A percentile compares a stretch with the other conserved stretches of the same genome.
Conservation (phyloP, 2,797 vertebrate genomes). For the Schizopygopsis pylzovi region DNA sequence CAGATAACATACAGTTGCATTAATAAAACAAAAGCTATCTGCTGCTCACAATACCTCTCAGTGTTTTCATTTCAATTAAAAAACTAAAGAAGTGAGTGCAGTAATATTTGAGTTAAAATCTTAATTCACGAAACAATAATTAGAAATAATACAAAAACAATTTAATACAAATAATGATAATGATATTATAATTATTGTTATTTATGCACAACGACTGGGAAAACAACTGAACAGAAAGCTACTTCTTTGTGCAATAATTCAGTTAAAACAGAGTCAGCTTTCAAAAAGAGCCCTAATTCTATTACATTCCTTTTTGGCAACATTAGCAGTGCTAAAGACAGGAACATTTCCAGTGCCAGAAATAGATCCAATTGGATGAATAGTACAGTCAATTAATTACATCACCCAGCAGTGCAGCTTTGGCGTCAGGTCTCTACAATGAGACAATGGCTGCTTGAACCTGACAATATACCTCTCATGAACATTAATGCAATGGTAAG, state of each 20-base stretch:
- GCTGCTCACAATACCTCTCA: neutral
- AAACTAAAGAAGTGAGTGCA: neutral
- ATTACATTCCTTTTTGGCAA: constrained; percentile 60
- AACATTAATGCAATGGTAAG: neutral
- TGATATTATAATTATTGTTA: neutral
- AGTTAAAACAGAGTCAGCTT: constrained; percentile 41
- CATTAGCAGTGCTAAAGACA: constrained; percentile 61
- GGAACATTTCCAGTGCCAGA: constrained; percentile 54
- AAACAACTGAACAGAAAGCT: constrained; percentile 23
- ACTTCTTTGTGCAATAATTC: constrained; percentile 14
- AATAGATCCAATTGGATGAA: constrained; percentile 68
- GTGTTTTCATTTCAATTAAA: neutral
- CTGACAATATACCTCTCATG: constrained; percentile 13
- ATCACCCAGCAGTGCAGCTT: constrained; percentile 26
- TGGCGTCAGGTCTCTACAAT: constrained; percentile 38
- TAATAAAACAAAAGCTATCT: neutral
- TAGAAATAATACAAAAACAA: neutral
- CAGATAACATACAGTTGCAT: constrained; percentile 39
- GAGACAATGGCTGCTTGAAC: constrained; percentile 32
- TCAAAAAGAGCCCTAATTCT: constrained; percentile 40
- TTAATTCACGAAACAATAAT: neutral
- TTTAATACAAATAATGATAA: neutral
- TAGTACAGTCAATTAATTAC: constrained; percentile 69
- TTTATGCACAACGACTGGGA: neutral
- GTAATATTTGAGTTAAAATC: neutral